Base-by-base conservation (phyloP, 2,797 vertebrate genomes). In the Ispidina picta region DNA sequence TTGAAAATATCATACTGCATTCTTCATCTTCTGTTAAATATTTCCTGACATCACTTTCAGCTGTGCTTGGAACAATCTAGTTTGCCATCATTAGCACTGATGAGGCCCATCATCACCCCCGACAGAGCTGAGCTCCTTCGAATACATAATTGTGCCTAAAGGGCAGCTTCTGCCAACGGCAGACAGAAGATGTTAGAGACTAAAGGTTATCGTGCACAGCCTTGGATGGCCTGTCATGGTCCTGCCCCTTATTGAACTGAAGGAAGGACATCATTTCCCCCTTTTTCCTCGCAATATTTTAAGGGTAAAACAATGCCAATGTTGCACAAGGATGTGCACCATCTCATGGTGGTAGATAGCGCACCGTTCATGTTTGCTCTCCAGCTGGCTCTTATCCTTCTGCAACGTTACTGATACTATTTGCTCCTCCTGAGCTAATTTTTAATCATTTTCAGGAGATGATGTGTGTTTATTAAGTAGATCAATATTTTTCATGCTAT, bases 401-500 rank as follows among this genome's bases (percentile, higher is more conserved):
- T 79, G 58, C 52, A 58, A 14, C 8, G 14, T 22, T 62, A 63
- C 59, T 35, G 60, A 71, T 12, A 26, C 37, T 62, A 33, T 71
- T 92, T 86, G 37, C 17, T 89, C 66, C 89, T 78, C 55, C 65
- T 69, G 26, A 74, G 41, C 19, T 80, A 88, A 72, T 92, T 92
- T 94, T 90, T 44, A 86, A 87, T 88, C 2, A 63, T 88, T 95
- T 93, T 62, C 51, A 72, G 69, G 13, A 84, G 78, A 43, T 59
- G 88, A 91, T 10, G 37, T 15, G 5, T 6, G 2, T 86, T 82
- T 51, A 26, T 63, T 39, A 84, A 82, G 55, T 3, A 13, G 66
- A 93, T 93, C 87, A 9, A 89, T 91, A 94, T 31, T 91, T 80
- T 70, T 35, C 80, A 77, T 31, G 35, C 55, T 62, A 58, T 31